These are phyloP conservation scores for Scortum barcoo DNA, from an alignment of 2,113 vertebrate species.

Conservation along the genomic window DNA sequence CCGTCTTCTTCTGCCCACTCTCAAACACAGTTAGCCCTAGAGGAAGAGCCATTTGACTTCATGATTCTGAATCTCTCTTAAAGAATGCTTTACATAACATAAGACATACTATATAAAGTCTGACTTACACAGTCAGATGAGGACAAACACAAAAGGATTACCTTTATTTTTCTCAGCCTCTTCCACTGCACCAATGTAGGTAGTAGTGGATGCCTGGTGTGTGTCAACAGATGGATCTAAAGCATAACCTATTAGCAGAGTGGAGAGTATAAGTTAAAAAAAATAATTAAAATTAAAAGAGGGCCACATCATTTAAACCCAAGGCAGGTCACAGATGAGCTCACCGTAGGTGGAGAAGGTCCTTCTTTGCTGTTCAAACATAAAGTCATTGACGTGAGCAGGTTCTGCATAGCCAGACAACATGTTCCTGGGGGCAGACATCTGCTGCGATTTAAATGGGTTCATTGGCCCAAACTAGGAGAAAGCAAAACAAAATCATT, in stretches of 20 bases:
- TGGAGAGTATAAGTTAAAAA: neutral
- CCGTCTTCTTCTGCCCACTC: conserved; percentile 90
- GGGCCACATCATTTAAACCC: neutral
- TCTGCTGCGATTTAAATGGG: conserved; percentile 94
- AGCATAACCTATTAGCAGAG: conserved; percentile 90
- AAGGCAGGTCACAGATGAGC: neutral
- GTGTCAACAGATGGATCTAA: conserved; percentile 95
- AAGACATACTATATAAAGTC: neutral
- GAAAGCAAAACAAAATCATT: neutral
- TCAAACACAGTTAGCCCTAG: conserved; percentile 97
- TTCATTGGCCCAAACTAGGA: conserved; percentile 94
- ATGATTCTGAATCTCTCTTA: neutral
- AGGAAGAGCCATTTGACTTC: neutral
- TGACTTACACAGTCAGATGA: neutral
- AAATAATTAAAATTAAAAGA: conserved; percentile 6
- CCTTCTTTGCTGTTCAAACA: conserved; percentile 98
- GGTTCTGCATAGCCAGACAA: conserved; percentile 97
- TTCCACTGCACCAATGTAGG: conserved; percentile 95
- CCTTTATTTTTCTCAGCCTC: conserved; percentile 99
- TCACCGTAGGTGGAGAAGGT: conserved; percentile 97
- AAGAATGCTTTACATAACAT: neutral
- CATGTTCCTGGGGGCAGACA: conserved; percentile 98
- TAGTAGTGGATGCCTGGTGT: conserved; percentile 84
- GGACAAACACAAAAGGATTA: conserved; percentile 62
- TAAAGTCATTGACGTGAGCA: conserved; percentile 97